Percentiles rank a stretch among this genome's conserved stretches.
Conservation (phyloP, 2,797 vertebrate species). For the Numenius phaeopus region DNA sequence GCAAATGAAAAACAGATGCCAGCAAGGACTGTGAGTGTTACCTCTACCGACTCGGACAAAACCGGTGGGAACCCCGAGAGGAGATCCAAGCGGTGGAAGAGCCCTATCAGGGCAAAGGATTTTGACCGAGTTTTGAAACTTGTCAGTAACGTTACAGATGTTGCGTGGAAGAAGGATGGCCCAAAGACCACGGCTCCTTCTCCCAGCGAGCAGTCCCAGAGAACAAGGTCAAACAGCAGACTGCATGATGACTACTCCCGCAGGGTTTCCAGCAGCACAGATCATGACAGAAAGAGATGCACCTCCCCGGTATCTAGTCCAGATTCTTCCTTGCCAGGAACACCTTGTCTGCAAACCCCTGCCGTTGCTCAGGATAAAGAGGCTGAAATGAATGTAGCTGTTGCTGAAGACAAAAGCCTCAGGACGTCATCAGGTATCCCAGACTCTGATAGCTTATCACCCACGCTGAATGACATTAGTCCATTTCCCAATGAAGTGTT, state of each 20-base stretch:
- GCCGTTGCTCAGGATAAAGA: not conserved
- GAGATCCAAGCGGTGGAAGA: slow-evolving; percentile 78
- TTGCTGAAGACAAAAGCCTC: slow-evolving; percentile 2
- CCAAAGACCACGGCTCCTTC: not conserved
- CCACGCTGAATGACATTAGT: slow-evolving; percentile 49
- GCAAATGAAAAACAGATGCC: slow-evolving; percentile 68
- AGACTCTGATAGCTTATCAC: slow-evolving; percentile 13
- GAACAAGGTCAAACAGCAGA: slow-evolving; percentile 79
- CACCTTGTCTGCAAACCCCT: not conserved
- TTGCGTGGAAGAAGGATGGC: slow-evolving; percentile 78
- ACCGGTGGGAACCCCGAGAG: slow-evolving; percentile 37
- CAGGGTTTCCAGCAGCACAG: slow-evolving; percentile 83
- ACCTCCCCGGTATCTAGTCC: slow-evolving; percentile 65
- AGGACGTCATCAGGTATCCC: not conserved
- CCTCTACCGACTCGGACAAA: slow-evolving; percentile 78
- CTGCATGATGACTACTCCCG: slow-evolving; percentile 96
- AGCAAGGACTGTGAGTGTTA: slow-evolving; percentile 80
- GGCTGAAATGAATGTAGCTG: not conserved
- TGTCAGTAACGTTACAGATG: slow-evolving; percentile 88
- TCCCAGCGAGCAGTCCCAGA: slow-evolving; percentile 43
- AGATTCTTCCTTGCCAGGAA: not conserved
- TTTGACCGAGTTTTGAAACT: slow-evolving; percentile 87
- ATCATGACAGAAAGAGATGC: slow-evolving; percentile 81
- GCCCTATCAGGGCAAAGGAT: slow-evolving; percentile 84
- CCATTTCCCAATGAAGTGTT: slow-evolving; percentile 67